phyloP scores from a whole-genome alignment of 1,140 invertebrate genomes.

The Magallana ariakensis region DNA sequence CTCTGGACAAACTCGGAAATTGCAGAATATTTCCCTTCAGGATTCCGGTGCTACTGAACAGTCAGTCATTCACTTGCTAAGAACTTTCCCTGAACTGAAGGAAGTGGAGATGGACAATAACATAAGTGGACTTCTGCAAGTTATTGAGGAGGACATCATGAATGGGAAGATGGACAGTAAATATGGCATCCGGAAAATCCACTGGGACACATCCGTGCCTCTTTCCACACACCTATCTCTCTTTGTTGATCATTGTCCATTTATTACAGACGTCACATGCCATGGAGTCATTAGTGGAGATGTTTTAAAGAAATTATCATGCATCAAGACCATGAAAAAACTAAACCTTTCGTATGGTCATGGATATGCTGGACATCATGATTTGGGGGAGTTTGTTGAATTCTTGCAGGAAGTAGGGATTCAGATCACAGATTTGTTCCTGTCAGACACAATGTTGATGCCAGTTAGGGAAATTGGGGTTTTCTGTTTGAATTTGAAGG shows the following conservation, averaged over 20 bases:
- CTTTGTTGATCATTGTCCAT: neutral
- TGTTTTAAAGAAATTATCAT: neutral
- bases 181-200: neutral
- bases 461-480: neutral
- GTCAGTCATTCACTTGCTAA: neutral
- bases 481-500: neutral
- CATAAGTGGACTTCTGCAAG: neutral
- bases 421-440: neutral
- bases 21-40: neutral
- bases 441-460: neutral
- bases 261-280: neutral
- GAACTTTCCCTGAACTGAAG: neutral
- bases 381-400: neutral
- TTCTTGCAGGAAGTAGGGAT: neutral
- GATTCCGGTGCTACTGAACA: neutral
- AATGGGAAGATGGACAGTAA: neutral
- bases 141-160: neutral
- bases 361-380: neutral
- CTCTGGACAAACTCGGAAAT: neutral
- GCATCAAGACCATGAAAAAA: neutral
- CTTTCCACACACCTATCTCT: neutral
- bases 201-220: neutral
- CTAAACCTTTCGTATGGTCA: neutral
- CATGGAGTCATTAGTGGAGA: neutral
- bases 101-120: neutral